Percentiles rank a stretch among this genome's conserved stretches.
Evolutionary conservation across 1,140 invertebrate genomes (phyloP).

Genomic region (Berghia stephanieae): DNA sequence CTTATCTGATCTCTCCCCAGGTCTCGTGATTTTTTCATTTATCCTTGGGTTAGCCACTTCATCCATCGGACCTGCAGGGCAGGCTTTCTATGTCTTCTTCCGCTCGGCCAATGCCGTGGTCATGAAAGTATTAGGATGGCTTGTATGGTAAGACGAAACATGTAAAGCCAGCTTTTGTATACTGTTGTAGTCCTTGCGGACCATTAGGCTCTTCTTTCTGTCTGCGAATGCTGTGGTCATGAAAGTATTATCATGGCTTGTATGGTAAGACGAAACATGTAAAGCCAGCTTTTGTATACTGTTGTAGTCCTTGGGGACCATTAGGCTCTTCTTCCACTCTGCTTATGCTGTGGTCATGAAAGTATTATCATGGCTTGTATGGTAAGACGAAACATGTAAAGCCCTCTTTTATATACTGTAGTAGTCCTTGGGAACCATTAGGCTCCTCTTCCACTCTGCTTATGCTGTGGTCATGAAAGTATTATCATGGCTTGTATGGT

Average conservation of each 20-base stretch:
- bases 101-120: too few species aligned
- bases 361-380: background rate
- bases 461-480: too few species aligned
- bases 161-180: background rate
- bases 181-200: too few species aligned
- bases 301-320: too few species aligned
- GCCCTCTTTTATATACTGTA: too few species aligned
- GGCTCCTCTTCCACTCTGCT: background rate
- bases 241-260: background rate
- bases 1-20: constrained; percentile 32
- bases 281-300: background rate
- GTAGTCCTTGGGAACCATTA: too few species aligned
- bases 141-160: constrained; percentile 44
- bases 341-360: too few species aligned
- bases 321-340: background rate
- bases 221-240: too few species aligned
- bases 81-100: constrained; percentile 48
- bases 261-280: background rate
- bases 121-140: constrained; percentile 46
- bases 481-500: background rate
- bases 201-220: too few species aligned
- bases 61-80: constrained; percentile 80
- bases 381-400: background rate
- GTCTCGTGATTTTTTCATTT: constrained; percentile 45
- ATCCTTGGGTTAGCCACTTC: constrained; percentile 74